Evolutionary conservation across 2,113 vertebrate species (phyloP).

Genomic region (Rhinoderma darwinii): DNA sequence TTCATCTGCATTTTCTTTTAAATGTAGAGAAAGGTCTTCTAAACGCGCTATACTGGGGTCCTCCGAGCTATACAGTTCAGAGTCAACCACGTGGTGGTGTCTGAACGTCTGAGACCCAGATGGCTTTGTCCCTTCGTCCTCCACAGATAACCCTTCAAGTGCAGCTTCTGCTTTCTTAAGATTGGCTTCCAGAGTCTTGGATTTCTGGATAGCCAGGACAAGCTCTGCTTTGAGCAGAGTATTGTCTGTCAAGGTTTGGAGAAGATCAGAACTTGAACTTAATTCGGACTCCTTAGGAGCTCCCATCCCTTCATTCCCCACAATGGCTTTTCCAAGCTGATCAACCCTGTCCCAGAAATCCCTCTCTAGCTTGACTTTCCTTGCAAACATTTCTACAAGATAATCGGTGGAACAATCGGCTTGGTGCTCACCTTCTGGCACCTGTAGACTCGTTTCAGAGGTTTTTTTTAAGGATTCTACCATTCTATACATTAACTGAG

Average conservation of each 20-base stretch:
- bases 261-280: constrained; percentile 67
- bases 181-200: constrained; percentile 83
- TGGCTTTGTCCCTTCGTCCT: constrained; percentile 78
- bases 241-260: constrained; percentile 66
- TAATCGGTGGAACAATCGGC: constrained; percentile 66
- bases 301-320: constrained; percentile 60
- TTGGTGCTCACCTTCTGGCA: constrained; percentile 79
- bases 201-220: constrained; percentile 80
- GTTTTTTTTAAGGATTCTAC: constrained; percentile 82
- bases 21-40: constrained; percentile 82
- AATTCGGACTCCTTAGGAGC: neutral
- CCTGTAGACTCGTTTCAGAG: constrained; percentile 76
- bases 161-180: constrained; percentile 79
- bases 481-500: constrained; percentile 85
- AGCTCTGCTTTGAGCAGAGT: constrained; percentile 84
- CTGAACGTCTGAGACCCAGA: constrained; percentile 74
- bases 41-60: constrained; percentile 75
- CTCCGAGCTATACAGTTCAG: constrained; percentile 54
- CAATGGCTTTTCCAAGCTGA: constrained; percentile 72
- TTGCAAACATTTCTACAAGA: constrained; percentile 81
- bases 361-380: constrained; percentile 86
- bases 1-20: constrained; percentile 82
- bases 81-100: constrained; percentile 70
- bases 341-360: constrained; percentile 86
- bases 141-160: constrained; percentile 77